Evolutionary conservation across 1,140 invertebrate species (phyloP), one percentile per base, ranked within the genome.

Genomic region (Panagrolaimus sp.): DNA sequence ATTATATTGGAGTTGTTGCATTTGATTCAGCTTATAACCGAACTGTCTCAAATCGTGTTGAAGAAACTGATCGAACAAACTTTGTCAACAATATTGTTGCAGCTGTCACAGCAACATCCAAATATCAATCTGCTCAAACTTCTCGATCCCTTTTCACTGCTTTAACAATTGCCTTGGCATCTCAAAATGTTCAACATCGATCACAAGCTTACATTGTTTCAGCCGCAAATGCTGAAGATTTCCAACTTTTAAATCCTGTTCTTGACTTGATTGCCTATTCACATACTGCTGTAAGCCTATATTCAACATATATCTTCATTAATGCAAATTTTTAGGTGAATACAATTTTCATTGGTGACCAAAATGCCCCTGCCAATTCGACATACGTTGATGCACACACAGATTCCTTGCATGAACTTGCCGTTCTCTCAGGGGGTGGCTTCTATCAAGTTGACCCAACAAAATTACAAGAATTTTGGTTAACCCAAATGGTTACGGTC

Each of bases 381-480:
- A 28, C 12, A 12, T 58, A 58, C 52, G 10, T 10, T 21, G 28
- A 58, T 6, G 14, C 15, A 14, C 28, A 21, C 8, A n/a, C 17
- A 2, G 52, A 58, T 58, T 58, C 52, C 10, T 28, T 58, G 8
- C 52, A 58, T 21, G 52, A 58, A n/a, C 17, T 58, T 12, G 14
- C 52, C 14, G 52, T 58, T 2, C 8, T 58, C 10, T 26, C 52
- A 0, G 28, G 52, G 4, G 52, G 52, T 58, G 52, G 52, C 21
- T 58, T 58, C 52, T 58, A 58, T 21, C 52, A 58, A 58, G 52
- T 58, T 14, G 21, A 21, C 12, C 21, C 52, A 28, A 58, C 52
- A 12, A 28, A 58, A 10, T 58, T 58, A 28, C 21, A n/a, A 28
- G 28, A 21, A 0, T 26, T 58, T 21, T 58, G 21, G 52, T 26